Evolutionary conservation across 2,113 vertebrate genomes (phyloP), one percentile per base, ranked within the genome.

Genomic region (Triplophysa siluroides): DNA sequence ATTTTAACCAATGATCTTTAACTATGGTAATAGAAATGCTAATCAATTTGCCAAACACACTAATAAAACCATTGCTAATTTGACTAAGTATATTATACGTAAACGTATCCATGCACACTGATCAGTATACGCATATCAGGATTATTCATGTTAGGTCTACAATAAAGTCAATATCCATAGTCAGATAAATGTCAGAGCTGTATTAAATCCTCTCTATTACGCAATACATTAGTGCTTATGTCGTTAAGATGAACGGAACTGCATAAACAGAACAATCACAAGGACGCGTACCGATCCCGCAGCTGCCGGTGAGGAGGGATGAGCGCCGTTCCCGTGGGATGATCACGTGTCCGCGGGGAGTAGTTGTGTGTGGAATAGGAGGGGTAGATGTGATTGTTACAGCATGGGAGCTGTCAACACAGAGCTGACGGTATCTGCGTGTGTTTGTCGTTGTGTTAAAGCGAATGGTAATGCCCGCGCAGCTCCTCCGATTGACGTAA

Each of bases 281-380:
- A 60, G 26, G 69, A 72, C 52, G 54, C 66, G 65, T 83, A 78
- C 79, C 43, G 80, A 80, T 80, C 64, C 62, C 70, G n/a, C n/a
- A 75, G 79, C 77, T 77, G 76, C 81, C 41, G 66, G 76, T 33
- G 60, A 80, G 56, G 73, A n/a, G 78, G 54, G 70, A 83, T 60
- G 64, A 81, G 73, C 76, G 71, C 75, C 68, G 70, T 78, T 81
- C 84, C 85, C 80, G 74, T 80, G 78, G 78, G 83, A 77, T 81
- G 67, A 79, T 88, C 87, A 88, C 87, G 86, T 88, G 87, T 65
- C 83, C 87, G 80, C 65, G 38, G 81, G 84, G 82, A 85, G 87
- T 74, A 60, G 60, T 82, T 76, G 80, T 76, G 80, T 76, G 83
- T 62, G 62, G 66, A 54, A 61, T 61, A 50, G 74, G 75, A 77